These are phyloP conservation scores for Agonopterix alstromeriana DNA, from an alignment of 2,888 invertebrate genomes.

Conservation along the genomic window DNA sequence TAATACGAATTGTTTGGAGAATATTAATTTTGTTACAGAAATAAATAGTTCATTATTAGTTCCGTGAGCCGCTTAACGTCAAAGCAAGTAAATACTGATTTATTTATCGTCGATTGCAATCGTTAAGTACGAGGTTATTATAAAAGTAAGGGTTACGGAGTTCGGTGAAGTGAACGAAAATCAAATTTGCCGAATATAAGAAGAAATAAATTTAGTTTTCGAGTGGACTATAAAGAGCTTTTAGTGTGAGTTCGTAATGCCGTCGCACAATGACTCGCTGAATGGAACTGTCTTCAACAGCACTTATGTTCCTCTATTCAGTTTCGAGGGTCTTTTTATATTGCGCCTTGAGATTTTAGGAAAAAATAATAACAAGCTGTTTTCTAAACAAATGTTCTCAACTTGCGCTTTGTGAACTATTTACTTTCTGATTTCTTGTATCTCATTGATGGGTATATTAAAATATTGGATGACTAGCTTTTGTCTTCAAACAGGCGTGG, in stretches of 20 bases:
- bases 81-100: not conserved
- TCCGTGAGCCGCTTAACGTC: not conserved
- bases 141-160: not conserved
- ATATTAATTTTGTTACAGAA: slow-evolving; percentile 8
- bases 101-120: not conserved
- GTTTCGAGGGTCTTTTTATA: slow-evolving; percentile 11
- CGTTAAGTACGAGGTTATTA: not conserved
- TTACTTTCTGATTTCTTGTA: too few relatives aligned
- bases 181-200: slow-evolving; percentile 18
- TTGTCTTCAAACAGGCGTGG: too few relatives aligned
- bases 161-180: slow-evolving; percentile 10
- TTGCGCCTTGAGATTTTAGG: not conserved
- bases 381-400: too few relatives aligned
- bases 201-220: slow-evolving; percentile 21
- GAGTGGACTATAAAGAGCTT: slow-evolving; percentile 24
- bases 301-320: slow-evolving; percentile 26
- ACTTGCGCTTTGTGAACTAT: too few relatives aligned
- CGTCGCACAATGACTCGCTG: slow-evolving; percentile 25
- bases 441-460: too few relatives aligned
- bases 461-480: too few relatives aligned
- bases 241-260: slow-evolving; percentile 27
- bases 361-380: slow-evolving; percentile 4
- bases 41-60: not conserved
- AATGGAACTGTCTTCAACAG: slow-evolving; percentile 24
- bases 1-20: slow-evolving; percentile 6